Percentiles rank a stretch among this genome's conserved stretches.
These are phyloP conservation scores for Hymenochirus boettgeri DNA, from an alignment of 2,113 vertebrate genomes.

Conservation along the genomic window DNA sequence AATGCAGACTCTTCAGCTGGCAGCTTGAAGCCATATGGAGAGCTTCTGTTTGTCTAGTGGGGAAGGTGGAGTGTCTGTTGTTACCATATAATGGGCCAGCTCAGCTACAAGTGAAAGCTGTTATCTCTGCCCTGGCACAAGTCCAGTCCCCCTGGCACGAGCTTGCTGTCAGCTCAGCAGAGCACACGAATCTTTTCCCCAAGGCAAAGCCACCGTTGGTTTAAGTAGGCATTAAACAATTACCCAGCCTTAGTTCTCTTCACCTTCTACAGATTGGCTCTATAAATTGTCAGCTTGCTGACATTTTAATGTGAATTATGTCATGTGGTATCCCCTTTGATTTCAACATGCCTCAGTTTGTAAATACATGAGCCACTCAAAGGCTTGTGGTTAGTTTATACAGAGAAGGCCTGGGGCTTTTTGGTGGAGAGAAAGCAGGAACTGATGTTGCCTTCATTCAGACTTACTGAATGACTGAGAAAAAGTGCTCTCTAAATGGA, in stretches of 20 bases:
- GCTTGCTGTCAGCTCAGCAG: conserved; percentile 54
- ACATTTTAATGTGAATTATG: conserved; percentile 97
- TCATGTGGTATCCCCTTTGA: conserved; percentile 99
- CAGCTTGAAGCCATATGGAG: conserved; percentile 42
- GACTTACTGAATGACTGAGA: not conserved
- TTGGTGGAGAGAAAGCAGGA: conserved; percentile 69
- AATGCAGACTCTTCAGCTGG: conserved; percentile 30
- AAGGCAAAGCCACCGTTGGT: conserved; percentile 62
- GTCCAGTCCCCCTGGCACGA: conserved; percentile 56
- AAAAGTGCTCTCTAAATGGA: not conserved
- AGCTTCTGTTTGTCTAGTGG: conserved; percentile 38
- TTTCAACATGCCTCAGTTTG: conserved; percentile 96
- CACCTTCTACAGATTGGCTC: conserved; percentile 73
- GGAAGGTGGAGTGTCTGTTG: conserved; percentile 65
- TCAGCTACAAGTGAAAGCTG: conserved; percentile 52
- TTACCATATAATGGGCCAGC: not conserved
- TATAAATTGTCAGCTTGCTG: conserved; percentile 92
- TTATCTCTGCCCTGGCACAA: conserved; percentile 48
- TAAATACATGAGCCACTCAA: conserved; percentile 97
- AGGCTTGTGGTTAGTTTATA: conserved; percentile 95
- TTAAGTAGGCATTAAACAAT: conserved; percentile 75
- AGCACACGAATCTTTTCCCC: conserved; percentile 42
- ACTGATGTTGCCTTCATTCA: conserved; percentile 16
- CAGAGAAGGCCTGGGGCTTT: conserved; percentile 81
- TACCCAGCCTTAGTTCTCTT: conserved; percentile 65